Base-by-base conservation (phyloP, 2,888 invertebrate species). In the Habrosyne pyritoides region DNA sequence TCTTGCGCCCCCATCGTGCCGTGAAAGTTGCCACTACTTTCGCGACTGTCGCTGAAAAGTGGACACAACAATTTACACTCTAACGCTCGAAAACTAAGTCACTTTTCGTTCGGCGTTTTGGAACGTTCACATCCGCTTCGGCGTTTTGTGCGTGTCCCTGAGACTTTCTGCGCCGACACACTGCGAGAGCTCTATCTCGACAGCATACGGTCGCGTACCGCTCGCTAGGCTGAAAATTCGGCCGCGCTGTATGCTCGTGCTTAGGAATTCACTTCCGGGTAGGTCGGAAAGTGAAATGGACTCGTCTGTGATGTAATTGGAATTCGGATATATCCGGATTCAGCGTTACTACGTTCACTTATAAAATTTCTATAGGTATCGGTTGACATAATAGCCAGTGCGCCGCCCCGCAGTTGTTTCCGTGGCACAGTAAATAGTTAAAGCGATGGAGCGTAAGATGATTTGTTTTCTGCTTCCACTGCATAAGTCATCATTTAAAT, bases 231-330 rank as follows among this genome's bases (percentile, higher is more conserved):
- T 75, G 66, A 75, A 81, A 85, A 80, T 87, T 87, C 78, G 87
- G 84, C 81, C 83, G 91, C 83, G 85, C 90, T 73, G 89, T 92
- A 91, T 91, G 91, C 87, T 87, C 85, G 83, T 83, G 89, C 92
- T 91, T 87, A 91, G 91, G 92, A 91, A 92, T 92, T 92, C 89
- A 91, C 89, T 92, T 92, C 92, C 92, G 92, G 92, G 92, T 91
- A 86, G 87, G 88, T 90, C 92, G 91, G 87, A 92, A 92, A 92
- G 92, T 92, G 92, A 92, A 92, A 91, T 91, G 91, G 91, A 84
- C 89, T 89, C 87, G 89, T 91, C 92, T 87, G 86, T 92, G 91
- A 92, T 91, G 91, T 90, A 92, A 92, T 92, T 88, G 92, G 91
- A 92, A 91, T 92, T 91, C 87, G 90, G 91, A 92, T 92, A 84